Conservation (phyloP, 2,797 vertebrate species). For the Macroramphosus scolopax region DNA sequence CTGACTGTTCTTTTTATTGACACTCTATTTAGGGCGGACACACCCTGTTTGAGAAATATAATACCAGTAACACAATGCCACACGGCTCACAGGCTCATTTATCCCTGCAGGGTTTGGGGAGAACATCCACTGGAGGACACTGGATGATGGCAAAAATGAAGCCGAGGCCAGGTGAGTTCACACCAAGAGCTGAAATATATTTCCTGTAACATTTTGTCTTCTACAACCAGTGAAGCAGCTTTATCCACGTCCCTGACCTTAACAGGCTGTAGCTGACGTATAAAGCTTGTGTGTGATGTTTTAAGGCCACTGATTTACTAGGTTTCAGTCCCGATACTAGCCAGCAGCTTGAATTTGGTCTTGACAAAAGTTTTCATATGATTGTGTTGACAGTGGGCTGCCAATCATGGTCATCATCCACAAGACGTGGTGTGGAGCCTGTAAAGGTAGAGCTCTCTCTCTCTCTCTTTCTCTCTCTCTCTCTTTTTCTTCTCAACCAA, state of each 20-base stretch:
- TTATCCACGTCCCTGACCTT: too few species aligned
- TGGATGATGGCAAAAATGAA: conserved; percentile 95
- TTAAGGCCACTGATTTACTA: too few species aligned
- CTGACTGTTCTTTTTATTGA: conserved; percentile 8
- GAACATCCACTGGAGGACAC: conserved; percentile 93
- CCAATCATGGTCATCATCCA: conserved; percentile 97
- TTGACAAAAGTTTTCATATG: background rate
- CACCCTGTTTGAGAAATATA: conserved; percentile 35
- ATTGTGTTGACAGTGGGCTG: conserved; percentile 81
- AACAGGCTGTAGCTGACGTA: too few species aligned
- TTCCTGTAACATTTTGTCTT: too few species aligned
- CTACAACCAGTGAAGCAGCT: too few species aligned
- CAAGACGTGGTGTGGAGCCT: conserved; percentile 98
- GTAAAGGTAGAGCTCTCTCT: conserved; percentile 87
- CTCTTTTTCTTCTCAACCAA: too few species aligned
- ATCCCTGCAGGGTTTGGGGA: conserved; percentile 89
- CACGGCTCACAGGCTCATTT: conserved; percentile 6
- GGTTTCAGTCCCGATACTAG: too few species aligned
- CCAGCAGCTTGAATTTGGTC: too few species aligned
- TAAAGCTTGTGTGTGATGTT: too few species aligned
- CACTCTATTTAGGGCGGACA: conserved; percentile 33
- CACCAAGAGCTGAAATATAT: background rate
- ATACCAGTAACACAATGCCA: conserved; percentile 13
- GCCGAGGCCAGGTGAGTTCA: conserved; percentile 88
- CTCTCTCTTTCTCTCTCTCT: too few species aligned